phyloP scores from a whole-genome alignment of 2,888 invertebrate species.

The Pollenia labialis region DNA sequence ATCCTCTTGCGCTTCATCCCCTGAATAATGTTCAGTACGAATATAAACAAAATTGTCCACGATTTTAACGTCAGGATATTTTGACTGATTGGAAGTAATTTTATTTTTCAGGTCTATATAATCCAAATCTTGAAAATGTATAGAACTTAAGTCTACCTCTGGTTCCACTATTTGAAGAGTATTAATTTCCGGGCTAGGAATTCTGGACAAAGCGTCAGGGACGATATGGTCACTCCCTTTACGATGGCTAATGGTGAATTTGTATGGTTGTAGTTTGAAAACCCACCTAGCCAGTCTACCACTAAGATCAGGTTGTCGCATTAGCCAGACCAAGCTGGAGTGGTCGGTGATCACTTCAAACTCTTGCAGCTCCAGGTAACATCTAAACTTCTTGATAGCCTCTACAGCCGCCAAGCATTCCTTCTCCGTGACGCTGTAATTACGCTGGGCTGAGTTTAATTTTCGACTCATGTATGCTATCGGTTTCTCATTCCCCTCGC shows the following conservation, averaged over 20 bases:
- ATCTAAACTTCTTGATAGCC: neutral
- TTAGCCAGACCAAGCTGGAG: neutral
- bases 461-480: conserved; percentile 49
- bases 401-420: neutral
- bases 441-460: neutral
- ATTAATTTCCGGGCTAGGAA: neutral
- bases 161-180: neutral
- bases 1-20: no score
- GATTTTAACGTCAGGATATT: no score
- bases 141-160: no score
- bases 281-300: no score
- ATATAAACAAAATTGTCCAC: no score
- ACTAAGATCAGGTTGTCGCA: no score
- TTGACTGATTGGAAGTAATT: no score
- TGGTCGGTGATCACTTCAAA: conserved; percentile 24
- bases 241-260: conserved; percentile 1
- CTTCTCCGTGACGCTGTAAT: neutral
- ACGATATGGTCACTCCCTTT: conserved; percentile 1
- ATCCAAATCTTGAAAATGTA: no score
- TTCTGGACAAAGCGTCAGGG: neutral
- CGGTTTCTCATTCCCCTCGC: no score
- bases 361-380: conserved; percentile 10
- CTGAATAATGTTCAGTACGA: no score
- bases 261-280: conserved; percentile 6
- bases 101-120: no score